These are phyloP conservation scores for Cheilosia vulpina DNA, from an alignment of 2,888 invertebrate species.

Conservation along the genomic window DNA sequence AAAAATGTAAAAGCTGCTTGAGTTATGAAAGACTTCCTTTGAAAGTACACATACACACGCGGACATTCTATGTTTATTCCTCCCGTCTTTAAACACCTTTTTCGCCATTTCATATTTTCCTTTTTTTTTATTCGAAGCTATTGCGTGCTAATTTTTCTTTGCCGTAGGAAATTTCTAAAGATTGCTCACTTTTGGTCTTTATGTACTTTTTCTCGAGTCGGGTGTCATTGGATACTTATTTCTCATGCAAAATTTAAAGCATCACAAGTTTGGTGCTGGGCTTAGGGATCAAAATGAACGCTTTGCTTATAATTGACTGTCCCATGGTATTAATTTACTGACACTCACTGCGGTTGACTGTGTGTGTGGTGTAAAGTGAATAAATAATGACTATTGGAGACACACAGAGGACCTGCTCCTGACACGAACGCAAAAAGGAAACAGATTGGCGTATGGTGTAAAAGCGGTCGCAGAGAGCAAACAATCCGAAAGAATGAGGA, in stretches of 20 bases:
- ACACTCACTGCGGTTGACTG: conserved; percentile 23
- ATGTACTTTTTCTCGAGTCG: conserved; percentile 5
- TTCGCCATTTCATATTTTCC: not conserved
- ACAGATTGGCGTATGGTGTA: conserved; percentile 56
- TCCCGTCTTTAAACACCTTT: conserved; percentile 26
- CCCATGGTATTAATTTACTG: conserved; percentile 59
- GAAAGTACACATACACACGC: conserved; percentile 19
- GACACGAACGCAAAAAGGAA: conserved; percentile 7
- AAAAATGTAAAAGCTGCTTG: conserved; percentile 39
- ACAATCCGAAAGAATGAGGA: conserved; percentile 14
- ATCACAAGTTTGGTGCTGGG: conserved; percentile 54
- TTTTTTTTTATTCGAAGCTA: not conserved
- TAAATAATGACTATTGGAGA: conserved; percentile 64
- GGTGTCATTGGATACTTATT: conserved; percentile 22
- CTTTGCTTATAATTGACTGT: conserved; percentile 60
- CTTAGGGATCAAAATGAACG: conserved; percentile 47
- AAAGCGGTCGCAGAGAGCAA: conserved; percentile 7
- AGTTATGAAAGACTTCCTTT: conserved; percentile 49
- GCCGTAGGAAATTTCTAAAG: conserved; percentile 56
- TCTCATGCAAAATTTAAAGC: conserved; percentile 26
- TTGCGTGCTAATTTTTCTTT: conserved; percentile 6
- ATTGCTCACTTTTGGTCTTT: conserved; percentile 41
- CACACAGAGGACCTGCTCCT: conserved; percentile 29
- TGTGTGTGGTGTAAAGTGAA: conserved; percentile 58
- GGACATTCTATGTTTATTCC: conserved; percentile 4